Percentiles rank a stretch among this genome's conserved stretches.
Conservation (phyloP, 2,797 vertebrate species). For the Enteromius fasciolatus region DNA sequence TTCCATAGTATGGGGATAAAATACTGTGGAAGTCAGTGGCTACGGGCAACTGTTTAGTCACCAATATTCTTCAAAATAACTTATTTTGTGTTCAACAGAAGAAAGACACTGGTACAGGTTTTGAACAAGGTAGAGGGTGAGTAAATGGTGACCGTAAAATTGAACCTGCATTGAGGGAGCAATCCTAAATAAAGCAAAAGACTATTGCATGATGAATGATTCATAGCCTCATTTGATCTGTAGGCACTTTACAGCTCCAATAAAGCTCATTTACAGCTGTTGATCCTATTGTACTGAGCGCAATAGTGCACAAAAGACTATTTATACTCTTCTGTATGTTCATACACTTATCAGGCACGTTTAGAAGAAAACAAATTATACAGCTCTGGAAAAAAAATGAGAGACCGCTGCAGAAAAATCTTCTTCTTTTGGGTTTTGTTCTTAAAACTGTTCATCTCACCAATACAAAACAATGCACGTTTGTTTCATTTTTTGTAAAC, state of each 20-base stretch:
- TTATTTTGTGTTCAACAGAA: neutral
- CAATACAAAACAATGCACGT: too few relatives aligned
- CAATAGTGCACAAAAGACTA: neutral
- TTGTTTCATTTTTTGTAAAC: too few relatives aligned
- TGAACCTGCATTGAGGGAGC: neutral
- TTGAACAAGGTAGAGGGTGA: neutral
- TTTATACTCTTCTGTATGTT: too few relatives aligned
- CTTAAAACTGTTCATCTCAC: too few relatives aligned
- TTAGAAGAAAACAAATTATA: neutral
- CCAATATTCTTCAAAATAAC: neutral
- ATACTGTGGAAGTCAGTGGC: neutral
- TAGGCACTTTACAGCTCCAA: neutral
- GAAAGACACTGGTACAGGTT: neutral
- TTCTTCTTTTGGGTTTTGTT: too few relatives aligned
- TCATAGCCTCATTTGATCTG: neutral
- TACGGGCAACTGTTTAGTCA: neutral
- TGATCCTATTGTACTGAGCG: neutral
- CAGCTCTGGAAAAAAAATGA: too few relatives aligned
- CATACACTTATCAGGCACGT: neutral
- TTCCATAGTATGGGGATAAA: neutral
- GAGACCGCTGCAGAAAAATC: too few relatives aligned
- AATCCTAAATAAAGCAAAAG: neutral
- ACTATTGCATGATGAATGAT: neutral
- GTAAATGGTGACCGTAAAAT: neutral
- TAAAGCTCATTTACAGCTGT: neutral